Evolutionary conservation across 1,140 invertebrate species (phyloP).

Genomic region (Ridgeia piscesae): DNA sequence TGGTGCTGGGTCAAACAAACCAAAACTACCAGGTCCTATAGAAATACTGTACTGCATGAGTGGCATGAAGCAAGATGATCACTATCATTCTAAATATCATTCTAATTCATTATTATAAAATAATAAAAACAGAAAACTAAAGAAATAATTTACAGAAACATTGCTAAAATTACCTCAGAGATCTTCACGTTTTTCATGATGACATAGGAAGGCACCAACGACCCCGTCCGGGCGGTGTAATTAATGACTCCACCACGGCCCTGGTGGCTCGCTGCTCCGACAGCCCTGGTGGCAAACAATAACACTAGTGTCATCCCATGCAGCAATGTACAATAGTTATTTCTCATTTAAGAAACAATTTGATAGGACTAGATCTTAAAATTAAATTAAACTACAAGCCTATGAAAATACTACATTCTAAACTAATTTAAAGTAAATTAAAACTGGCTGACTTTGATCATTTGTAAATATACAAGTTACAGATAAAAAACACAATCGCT

Average conservation of each 20-base stretch:
- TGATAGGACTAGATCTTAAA: too few relatives aligned
- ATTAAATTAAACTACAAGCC: too few relatives aligned
- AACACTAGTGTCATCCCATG: background rate
- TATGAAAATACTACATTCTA: too few relatives aligned
- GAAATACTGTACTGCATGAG: background rate
- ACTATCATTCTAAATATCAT: background rate
- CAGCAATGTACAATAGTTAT: too few relatives aligned
- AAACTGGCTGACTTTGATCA: too few relatives aligned
- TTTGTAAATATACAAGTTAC: too few relatives aligned
- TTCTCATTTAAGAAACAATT: too few relatives aligned
- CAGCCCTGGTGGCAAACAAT: background rate
- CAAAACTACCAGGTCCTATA: background rate
- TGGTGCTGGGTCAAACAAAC: background rate
- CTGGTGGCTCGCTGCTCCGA: background rate
- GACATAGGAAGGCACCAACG: slow-evolving; percentile 48
- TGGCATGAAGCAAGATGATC: background rate
- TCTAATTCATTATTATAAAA: background rate
- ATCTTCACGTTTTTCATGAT: slow-evolving; percentile 69
- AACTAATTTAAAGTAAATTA: too few relatives aligned
- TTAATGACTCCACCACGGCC: background rate
- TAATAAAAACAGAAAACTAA: background rate
- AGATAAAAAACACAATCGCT: too few relatives aligned
- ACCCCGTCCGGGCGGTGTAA: background rate
- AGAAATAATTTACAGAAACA: background rate
- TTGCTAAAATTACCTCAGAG: slow-evolving; percentile 34